These are phyloP conservation scores for Cotesia chilonis DNA, from an alignment of 1,140 invertebrate species.

Conservation along the genomic window DNA sequence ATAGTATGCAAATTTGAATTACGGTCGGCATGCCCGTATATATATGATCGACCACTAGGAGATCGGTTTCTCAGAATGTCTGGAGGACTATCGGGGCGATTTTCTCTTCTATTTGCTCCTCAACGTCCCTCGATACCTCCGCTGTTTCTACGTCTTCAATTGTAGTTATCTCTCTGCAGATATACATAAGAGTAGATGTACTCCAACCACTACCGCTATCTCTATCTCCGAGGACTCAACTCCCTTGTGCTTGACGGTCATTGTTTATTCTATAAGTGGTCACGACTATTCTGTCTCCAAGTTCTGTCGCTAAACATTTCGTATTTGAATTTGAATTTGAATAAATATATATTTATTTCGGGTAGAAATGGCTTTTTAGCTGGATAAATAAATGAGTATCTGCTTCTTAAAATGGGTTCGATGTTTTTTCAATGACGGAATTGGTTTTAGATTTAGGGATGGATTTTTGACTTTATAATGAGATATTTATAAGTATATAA, in stretches of 20 bases:
- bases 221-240: neutral
- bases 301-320: too few relatives aligned
- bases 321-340: too few relatives aligned
- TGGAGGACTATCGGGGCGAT: neutral
- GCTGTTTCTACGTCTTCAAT: constrained; percentile 1
- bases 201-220: neutral
- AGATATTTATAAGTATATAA: too few relatives aligned
- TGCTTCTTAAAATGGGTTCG: too few relatives aligned
- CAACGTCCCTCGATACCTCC: neutral
- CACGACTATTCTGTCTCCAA: neutral
- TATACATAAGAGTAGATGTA: too few relatives aligned
- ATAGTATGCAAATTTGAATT: constrained; percentile 53
- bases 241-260: neutral
- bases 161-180: neutral
- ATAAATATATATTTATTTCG: too few relatives aligned
- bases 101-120: neutral
- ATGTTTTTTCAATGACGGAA: too few relatives aligned
- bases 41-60: constrained; percentile 15
- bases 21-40: constrained; percentile 18
- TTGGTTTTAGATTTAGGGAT: too few relatives aligned
- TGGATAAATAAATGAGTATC: too few relatives aligned
- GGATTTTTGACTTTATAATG: too few relatives aligned
- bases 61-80: constrained; percentile 11
- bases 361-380: too few relatives aligned
- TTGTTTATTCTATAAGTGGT: constrained; percentile 21